Base-by-base conservation (phyloP, 2,888 invertebrate species). In the Ceraclea dissimilis region DNA sequence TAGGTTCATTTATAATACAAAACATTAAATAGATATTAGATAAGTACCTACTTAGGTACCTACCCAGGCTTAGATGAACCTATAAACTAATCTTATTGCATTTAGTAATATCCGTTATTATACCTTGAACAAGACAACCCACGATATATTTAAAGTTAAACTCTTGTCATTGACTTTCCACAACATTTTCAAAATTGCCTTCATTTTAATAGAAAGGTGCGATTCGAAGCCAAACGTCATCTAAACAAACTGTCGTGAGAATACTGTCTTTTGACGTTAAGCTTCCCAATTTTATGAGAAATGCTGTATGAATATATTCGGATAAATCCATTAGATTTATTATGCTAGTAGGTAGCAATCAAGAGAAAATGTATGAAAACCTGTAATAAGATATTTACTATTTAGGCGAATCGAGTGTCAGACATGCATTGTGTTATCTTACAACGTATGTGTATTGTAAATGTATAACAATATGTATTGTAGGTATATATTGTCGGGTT, bases 21-120 rank as follows among this genome's bases (percentile, higher is more conserved):
- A n/a, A n/a, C n/a, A n/a, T n/a, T n/a, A n/a, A n/a, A n/a, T n/a
- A n/a, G n/a, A n/a, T n/a, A n/a, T n/a, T n/a, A n/a, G n/a, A n/a
- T n/a, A n/a, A n/a, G n/a, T n/a, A n/a, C n/a, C n/a, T n/a, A n/a
- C n/a, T n/a, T n/a, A n/a, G n/a, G n/a, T n/a, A n/a, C n/a, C n/a
- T n/a, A n/a, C n/a, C n/a, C n/a, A n/a, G n/a, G 26, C 10, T 21
- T 17, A 16, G 6, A 49, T 19, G 33, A 8, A 33, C n/a, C 34
- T 26, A 44, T 54, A 54, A 54, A 54, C 49, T 43, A 49, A 54
- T 49, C 49, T 54, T 43, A 49, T 54, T 54, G 43, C 43, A 49
- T 43, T 54, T n/a, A 13, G n/a, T 8, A 8, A 39, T 8, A 39
- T 16, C 13, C 39, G 39, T 39, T 39, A n/a, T 13, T 16, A n/a